Evolutionary conservation across 1,140 invertebrate genomes (phyloP).

Genomic region (Elymnias hypermnestra): DNA sequence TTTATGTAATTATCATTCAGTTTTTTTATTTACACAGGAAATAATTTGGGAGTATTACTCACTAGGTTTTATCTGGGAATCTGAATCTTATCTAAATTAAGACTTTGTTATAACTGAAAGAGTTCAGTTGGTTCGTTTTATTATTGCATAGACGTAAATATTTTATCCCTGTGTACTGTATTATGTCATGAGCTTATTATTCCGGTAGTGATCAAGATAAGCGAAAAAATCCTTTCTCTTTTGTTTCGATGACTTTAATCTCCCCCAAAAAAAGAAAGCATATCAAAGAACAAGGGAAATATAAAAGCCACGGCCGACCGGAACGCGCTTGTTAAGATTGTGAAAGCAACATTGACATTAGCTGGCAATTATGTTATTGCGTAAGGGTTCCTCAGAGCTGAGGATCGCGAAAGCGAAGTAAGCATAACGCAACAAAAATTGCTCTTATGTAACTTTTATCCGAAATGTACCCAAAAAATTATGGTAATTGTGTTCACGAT

Average conservation of each 20-base stretch:
- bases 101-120: too few relatives aligned
- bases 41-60: too few relatives aligned
- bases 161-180: too few relatives aligned
- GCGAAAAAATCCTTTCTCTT: constrained; percentile 9
- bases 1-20: too few relatives aligned
- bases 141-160: too few relatives aligned
- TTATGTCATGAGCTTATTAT: too few relatives aligned
- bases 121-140: too few relatives aligned
- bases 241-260: background rate
- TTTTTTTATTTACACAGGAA: too few relatives aligned
- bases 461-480: constrained; percentile 3
- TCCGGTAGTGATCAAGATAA: background rate
- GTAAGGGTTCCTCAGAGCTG: constrained; percentile 33
- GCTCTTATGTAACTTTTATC: constrained; percentile 46
- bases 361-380: constrained; percentile 59
- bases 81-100: too few relatives aligned
- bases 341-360: constrained; percentile 74
- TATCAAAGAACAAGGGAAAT: constrained; percentile 17
- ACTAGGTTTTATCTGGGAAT: too few relatives aligned
- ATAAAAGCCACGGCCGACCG: constrained; percentile 38
- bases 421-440: constrained; percentile 37
- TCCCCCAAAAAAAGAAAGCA: constrained; percentile 11
- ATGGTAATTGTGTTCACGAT: constrained; percentile 7
- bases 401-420: constrained; percentile 51
- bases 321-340: constrained; percentile 48